Evolutionary conservation across 2,888 invertebrate genomes (phyloP), one percentile per base, ranked within the genome.

Genomic region (Aspidapion aeneum): DNA sequence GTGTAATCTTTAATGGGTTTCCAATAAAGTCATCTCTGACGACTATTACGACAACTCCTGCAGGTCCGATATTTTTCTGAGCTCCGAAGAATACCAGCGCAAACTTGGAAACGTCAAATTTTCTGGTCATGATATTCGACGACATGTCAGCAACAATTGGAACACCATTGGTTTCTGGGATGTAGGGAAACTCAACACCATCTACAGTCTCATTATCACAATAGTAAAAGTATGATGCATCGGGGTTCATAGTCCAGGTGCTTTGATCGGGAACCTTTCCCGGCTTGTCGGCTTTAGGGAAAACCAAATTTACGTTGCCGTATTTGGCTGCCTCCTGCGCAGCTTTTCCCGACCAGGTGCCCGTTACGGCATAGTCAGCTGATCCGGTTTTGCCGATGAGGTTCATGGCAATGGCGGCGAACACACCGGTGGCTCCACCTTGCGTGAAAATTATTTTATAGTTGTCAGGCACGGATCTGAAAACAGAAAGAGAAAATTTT

Each of bases 131-230:
- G 73, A 98, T 92, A 81, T 97, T 97, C 12, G 98, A 98, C 0
- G 98, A 98, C 95, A 98, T 98, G 77, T 99, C 98, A 68, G 90
- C 91, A 3, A 98, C 96, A 57, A 99, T 77, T 0, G 98, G 96
- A 5, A 97, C 89, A 64, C 90, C 89, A 49, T 16, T 89, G 86
- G 73, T 91, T 60, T 70, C 89, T 0, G 95, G 95, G 63, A 94
- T 82, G 70, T 85, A 89, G 68, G 88, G 85, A 75, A 93, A 94
- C 80, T 96, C 95, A n/a, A 97, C 89, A 59, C 97, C 98, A 77
- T 98, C 94, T 63, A 99, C 91, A 12, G 98, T 99, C 83, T 99
- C 98, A 78, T 99, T 99, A 70, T 91, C 92, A 79, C 98, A 99
- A 77, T 96, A 97, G 77, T 96, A 97, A 1, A 98, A 88, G 78